Percentiles rank a stretch among this genome's conserved stretches.
These are phyloP conservation scores for Drosophila ambigua DNA, from an alignment of 1,140 invertebrate species.

Conservation along the genomic window DNA sequence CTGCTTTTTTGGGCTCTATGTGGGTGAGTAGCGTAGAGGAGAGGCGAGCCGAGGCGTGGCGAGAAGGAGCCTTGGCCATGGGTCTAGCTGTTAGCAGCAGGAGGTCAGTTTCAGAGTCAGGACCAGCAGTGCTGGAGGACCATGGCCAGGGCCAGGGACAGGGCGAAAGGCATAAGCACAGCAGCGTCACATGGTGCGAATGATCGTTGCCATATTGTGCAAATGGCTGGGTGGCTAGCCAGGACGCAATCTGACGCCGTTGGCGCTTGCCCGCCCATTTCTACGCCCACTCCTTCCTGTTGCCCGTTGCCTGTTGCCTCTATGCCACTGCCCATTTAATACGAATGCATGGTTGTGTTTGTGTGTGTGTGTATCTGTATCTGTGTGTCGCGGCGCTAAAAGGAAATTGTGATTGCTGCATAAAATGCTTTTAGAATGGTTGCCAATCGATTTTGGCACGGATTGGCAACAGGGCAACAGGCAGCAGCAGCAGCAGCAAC, in stretches of 20 bases:
- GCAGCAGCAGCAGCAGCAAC: constrained; percentile 12
- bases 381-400: constrained; percentile 64
- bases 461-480: constrained; percentile 50
- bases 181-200: constrained; percentile 72
- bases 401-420: constrained; percentile 80
- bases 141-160: background rate
- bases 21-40: no score
- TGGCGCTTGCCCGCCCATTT: constrained; percentile 17
- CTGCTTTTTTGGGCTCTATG: constrained; percentile 11
- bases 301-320: constrained; percentile 14
- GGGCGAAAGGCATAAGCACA: constrained; percentile 21
- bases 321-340: constrained; percentile 15
- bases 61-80: background rate
- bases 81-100: constrained; percentile 46
- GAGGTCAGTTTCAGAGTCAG: constrained; percentile 52
- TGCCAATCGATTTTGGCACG: constrained; percentile 78
- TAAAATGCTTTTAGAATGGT: constrained; percentile 81
- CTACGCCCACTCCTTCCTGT: constrained; percentile 12
- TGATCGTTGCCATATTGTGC: constrained; percentile 76
- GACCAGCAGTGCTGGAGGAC: background rate
- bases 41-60: no score
- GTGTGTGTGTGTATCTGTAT: constrained; percentile 18
- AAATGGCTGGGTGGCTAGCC: constrained; percentile 56
- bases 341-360: constrained; percentile 17
- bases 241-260: constrained; percentile 48